Evolutionary conservation across 2,888 invertebrate species (phyloP).

Genomic region (Limnephilus marmoratus): DNA sequence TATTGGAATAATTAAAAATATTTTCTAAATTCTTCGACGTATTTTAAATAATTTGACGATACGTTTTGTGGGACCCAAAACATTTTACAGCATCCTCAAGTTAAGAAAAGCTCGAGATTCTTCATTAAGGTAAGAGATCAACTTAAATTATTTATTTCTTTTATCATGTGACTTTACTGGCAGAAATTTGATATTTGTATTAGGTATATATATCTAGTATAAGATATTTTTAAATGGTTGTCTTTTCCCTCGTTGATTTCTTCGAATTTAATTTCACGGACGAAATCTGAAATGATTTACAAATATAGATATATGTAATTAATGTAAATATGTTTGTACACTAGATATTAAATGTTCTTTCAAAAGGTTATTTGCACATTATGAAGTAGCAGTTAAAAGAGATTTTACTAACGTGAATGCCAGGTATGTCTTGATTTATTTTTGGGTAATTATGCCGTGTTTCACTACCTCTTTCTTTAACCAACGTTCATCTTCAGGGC

Average conservation of each 20-base stretch:
- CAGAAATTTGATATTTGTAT: background rate
- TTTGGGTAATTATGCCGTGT: no score
- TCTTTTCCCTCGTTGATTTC: no score
- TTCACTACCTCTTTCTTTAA: no score
- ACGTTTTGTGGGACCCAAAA: background rate
- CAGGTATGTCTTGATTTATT: no score
- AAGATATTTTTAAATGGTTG: background rate
- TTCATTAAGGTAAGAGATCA: background rate
- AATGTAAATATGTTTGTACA: background rate
- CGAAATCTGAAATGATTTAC: background rate
- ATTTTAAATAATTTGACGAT: background rate
- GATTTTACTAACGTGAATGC: no score
- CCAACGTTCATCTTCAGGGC: no score
- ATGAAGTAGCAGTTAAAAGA: no score
- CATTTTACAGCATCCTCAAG: background rate
- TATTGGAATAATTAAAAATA: background rate
- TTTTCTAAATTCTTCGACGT: no score
- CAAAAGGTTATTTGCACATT: no score
- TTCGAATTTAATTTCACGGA: background rate
- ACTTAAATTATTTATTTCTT: background rate
- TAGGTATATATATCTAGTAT: no score
- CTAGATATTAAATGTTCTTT: no score
- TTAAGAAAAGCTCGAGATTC: background rate
- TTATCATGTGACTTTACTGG: background rate
- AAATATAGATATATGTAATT: background rate